phyloP scores from a whole-genome alignment of 2,797 vertebrate species.

The Hoplostethus mediterraneus region DNA sequence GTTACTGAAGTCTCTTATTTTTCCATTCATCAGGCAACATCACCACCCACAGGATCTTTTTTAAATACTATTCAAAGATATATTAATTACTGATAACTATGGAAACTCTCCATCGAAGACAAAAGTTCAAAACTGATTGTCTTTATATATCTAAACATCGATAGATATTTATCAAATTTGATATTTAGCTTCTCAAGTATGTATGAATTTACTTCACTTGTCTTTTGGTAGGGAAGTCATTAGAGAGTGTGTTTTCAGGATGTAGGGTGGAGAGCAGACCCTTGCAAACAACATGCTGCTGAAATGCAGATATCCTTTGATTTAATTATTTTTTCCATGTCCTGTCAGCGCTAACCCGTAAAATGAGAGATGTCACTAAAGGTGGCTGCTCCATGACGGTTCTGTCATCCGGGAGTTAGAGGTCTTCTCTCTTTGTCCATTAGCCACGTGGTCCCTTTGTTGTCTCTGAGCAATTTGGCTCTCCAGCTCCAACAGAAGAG shows the following conservation, averaged over 20 bases:
- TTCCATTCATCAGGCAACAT: no score
- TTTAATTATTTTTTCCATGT: not conserved
- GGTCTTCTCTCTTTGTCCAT: constrained; percentile 25
- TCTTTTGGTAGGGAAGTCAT: no score
- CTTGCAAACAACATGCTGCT: not conserved
- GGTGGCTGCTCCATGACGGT: not conserved
- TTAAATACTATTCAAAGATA: no score
- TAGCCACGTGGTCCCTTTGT: not conserved
- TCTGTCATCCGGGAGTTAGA: constrained; percentile 7
- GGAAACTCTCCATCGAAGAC: no score
- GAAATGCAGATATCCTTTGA: not conserved
- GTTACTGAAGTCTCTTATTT: no score
- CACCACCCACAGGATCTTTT: no score
- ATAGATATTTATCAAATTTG: no score
- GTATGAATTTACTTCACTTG: no score
- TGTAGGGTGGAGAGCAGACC: not conserved
- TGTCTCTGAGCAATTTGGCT: constrained; percentile 30
- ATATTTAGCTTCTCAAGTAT: no score
- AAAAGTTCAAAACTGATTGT: no score
- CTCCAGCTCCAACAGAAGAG: constrained; percentile 87
- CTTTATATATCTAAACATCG: no score
- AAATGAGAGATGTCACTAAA: not conserved
- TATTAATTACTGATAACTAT: no score
- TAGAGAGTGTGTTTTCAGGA: not conserved
- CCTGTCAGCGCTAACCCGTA: not conserved